These are phyloP conservation scores for Cheilosia grossa DNA, from an alignment of 2,888 invertebrate species.

Conservation along the genomic window DNA sequence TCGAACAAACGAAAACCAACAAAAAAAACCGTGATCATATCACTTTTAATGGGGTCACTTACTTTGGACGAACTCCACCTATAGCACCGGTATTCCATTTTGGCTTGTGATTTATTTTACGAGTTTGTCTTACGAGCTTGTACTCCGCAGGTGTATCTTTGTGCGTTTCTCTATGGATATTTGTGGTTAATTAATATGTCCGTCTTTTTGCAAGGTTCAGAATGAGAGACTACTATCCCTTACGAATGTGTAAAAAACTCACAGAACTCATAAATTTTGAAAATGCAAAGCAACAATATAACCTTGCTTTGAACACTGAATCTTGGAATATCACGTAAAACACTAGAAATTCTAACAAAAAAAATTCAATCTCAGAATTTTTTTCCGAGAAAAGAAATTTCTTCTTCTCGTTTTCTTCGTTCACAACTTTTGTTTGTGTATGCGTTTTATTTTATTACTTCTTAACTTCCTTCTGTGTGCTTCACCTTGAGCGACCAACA, in stretches of 20 bases:
- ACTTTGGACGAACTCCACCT: constrained; percentile 83
- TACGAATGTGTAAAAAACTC: constrained; percentile 45
- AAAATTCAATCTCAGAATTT: constrained; percentile 61
- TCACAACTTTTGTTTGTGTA: constrained; percentile 61
- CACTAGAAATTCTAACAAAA: constrained; percentile 51
- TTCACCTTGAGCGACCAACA: constrained; percentile 56
- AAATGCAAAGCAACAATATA: constrained; percentile 6
- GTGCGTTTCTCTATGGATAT: constrained; percentile 19
- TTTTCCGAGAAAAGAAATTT: constrained; percentile 72
- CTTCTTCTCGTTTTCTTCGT: constrained; percentile 63
- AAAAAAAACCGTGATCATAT: constrained; percentile 61
- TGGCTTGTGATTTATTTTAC: constrained; percentile 77
- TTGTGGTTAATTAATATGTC: constrained; percentile 38
- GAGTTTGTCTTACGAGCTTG: constrained; percentile 47
- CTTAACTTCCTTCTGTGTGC: constrained; percentile 52
- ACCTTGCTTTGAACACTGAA: constrained; percentile 17
- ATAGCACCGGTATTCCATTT: constrained; percentile 83
- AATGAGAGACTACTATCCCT: constrained; percentile 39
- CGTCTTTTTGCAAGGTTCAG: constrained; percentile 47
- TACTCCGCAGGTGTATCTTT: constrained; percentile 60
- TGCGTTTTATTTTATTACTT: constrained; percentile 64
- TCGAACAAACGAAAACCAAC: constrained; percentile 40
- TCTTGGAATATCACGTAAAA: constrained; percentile 17
- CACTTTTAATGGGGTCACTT: constrained; percentile 82
- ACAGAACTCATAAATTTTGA: constrained; percentile 21